Percentiles rank a stretch among this genome's conserved stretches.
phyloP scores from a whole-genome alignment of 2,113 vertebrate genomes.

The Pogonocichla stellata region DNA sequence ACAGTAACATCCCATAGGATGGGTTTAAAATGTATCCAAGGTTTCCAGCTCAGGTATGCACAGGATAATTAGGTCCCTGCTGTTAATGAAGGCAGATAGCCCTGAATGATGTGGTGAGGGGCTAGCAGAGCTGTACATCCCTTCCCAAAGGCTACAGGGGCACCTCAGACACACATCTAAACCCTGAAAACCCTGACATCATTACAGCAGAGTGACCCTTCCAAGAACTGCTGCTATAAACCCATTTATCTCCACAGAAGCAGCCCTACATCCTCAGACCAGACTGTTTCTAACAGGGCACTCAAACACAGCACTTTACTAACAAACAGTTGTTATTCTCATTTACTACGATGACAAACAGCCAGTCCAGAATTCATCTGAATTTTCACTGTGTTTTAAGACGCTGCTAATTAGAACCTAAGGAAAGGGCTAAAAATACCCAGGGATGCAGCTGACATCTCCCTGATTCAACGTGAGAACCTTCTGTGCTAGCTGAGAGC shows the following conservation, averaged over 20 bases:
- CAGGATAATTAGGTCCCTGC: not conserved
- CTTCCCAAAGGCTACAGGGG: not conserved
- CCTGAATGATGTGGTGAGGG: not conserved
- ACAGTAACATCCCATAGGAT: not conserved
- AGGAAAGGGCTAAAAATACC: constrained; percentile 26
- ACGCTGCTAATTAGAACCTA: not conserved
- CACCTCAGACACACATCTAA: not conserved
- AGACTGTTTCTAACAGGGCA: not conserved
- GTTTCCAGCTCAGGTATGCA: not conserved
- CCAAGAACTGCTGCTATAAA: not conserved
- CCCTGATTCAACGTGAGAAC: not conserved
- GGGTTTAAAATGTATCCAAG: not conserved
- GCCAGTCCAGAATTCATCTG: not conserved
- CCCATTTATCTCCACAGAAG: not conserved
- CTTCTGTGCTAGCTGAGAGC: constrained; percentile 24
- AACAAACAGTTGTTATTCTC: not conserved
- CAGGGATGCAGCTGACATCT: constrained; percentile 5
- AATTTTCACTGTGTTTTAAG: constrained; percentile 8
- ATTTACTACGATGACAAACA: not conserved
- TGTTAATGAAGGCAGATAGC: not conserved
- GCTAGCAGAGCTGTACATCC: not conserved
- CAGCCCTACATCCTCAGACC: not conserved
- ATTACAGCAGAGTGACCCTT: not conserved
- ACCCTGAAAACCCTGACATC: not conserved
- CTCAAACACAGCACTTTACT: not conserved